These are phyloP conservation scores for Miltochrista miniata DNA, from an alignment of 2,888 invertebrate genomes.

Conservation along the genomic window DNA sequence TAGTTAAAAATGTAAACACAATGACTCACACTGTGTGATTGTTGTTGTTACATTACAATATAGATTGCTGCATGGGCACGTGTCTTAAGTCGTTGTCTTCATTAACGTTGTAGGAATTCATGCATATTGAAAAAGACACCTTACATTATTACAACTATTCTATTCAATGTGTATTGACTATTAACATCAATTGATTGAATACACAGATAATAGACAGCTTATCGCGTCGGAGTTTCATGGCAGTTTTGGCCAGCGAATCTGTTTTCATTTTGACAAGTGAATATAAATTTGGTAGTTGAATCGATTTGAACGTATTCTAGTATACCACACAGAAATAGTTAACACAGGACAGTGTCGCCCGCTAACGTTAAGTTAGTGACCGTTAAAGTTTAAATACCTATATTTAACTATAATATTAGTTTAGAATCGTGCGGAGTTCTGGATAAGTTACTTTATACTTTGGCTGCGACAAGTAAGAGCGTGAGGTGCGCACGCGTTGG, in stretches of 20 bases:
- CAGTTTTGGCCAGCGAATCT: too few relatives aligned
- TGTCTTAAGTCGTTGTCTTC: not conserved
- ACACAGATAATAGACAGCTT: not conserved
- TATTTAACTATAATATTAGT: too few relatives aligned
- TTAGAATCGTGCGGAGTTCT: too few relatives aligned
- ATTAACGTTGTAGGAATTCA: not conserved
- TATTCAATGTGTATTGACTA: too few relatives aligned
- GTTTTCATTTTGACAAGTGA: slow-evolving; percentile 6
- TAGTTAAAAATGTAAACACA: not conserved
- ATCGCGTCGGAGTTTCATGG: not conserved
- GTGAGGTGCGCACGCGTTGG: slow-evolving; percentile 29
- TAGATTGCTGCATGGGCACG: not conserved
- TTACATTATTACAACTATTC: not conserved
- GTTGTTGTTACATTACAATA: not conserved
- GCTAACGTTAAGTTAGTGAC: too few relatives aligned
- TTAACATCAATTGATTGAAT: too few relatives aligned
- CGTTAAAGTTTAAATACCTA: too few relatives aligned
- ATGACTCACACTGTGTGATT: slow-evolving; percentile 4
- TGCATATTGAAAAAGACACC: not conserved
- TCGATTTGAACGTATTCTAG: slow-evolving; percentile 19
- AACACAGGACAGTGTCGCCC: too few relatives aligned
- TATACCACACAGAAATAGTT: not conserved
- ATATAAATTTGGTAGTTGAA: slow-evolving; percentile 15
- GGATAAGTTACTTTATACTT: slow-evolving; percentile 21
- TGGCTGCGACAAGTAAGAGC: slow-evolving; percentile 20